Evolutionary conservation across 2,888 invertebrate species (phyloP).

Genomic region (Encarsia formosa): DNA sequence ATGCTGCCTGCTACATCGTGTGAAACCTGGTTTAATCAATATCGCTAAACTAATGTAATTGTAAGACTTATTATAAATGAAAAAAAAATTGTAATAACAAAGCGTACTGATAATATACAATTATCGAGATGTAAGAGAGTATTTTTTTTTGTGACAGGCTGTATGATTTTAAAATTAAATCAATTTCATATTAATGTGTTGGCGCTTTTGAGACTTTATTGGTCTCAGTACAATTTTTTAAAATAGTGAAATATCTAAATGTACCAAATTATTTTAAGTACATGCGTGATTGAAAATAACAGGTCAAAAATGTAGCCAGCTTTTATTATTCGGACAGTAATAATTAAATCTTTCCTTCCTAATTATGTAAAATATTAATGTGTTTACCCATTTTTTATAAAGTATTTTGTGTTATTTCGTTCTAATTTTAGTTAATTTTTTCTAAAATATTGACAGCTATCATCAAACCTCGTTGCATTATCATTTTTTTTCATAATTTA

Average conservation of each 20-base stretch:
- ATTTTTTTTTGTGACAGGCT: constrained; percentile 46
- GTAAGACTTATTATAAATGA: constrained; percentile 36
- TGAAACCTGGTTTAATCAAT: constrained; percentile 48
- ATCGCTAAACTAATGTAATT: constrained; percentile 48
- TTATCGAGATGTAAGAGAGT: constrained; percentile 42
- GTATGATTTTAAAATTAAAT: constrained; percentile 49
- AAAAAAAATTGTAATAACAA: constrained; percentile 45
- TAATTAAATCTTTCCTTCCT: constrained; percentile 27
- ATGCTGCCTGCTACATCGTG: constrained; percentile 45
- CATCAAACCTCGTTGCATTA: too few species aligned
- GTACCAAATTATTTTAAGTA: constrained; percentile 11
- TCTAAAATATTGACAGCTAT: not conserved
- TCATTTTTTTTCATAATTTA: too few species aligned
- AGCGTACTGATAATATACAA: constrained; percentile 41
- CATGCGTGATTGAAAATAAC: constrained; percentile 19
- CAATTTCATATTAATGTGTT: constrained; percentile 44
- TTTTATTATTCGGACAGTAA: constrained; percentile 26
- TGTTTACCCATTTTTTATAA: constrained; percentile 12
- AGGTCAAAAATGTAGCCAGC: constrained; percentile 23
- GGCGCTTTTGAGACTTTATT: constrained; percentile 24
- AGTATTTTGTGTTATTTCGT: not conserved
- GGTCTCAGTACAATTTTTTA: constrained; percentile 21
- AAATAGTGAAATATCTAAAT: constrained; percentile 7
- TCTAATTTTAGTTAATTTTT: constrained; percentile 4
- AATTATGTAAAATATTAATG: constrained; percentile 22